Conservation (phyloP, 2,113 vertebrate genomes). For the Syrmaticus mikado region DNA sequence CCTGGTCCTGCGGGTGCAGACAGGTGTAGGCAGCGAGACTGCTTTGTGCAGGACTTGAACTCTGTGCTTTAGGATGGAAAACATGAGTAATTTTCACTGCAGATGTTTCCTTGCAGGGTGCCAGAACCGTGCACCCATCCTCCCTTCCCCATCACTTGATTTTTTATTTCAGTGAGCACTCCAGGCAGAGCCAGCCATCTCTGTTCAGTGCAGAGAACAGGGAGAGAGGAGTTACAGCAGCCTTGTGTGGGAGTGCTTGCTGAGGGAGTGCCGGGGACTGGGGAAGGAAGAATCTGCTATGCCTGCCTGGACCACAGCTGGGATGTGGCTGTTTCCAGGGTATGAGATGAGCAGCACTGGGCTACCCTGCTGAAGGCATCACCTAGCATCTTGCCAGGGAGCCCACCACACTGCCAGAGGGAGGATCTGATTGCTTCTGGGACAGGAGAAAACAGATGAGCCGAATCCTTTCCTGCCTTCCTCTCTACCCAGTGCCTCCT, state of each 20-base stretch:
- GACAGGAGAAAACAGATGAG: not conserved
- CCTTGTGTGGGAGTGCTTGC: not conserved
- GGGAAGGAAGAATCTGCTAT: not conserved
- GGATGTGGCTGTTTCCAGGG: not conserved
- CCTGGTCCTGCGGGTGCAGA: not conserved
- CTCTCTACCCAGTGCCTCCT: not conserved
- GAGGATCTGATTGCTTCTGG: not conserved
- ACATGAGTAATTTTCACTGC: not conserved
- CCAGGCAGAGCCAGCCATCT: not conserved
- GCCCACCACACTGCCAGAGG: accelerated
- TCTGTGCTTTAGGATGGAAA: accelerated
- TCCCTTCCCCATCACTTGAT: not conserved
- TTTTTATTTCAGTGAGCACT: not conserved
- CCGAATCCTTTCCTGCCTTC: not conserved
- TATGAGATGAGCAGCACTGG: not conserved
- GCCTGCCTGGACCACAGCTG: not conserved
- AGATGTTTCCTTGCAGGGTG: not conserved
- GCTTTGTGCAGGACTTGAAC: not conserved
- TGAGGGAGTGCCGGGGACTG: not conserved
- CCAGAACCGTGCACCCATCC: not conserved
- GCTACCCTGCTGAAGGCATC: not conserved
- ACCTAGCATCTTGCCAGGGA: not conserved
- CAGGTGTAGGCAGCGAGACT: not conserved
- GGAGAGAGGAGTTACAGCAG: not conserved
- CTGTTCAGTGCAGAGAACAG: not conserved